Evolutionary conservation across 1,140 invertebrate species (phyloP).

Genomic region (Thaumatotibia leucotreta): DNA sequence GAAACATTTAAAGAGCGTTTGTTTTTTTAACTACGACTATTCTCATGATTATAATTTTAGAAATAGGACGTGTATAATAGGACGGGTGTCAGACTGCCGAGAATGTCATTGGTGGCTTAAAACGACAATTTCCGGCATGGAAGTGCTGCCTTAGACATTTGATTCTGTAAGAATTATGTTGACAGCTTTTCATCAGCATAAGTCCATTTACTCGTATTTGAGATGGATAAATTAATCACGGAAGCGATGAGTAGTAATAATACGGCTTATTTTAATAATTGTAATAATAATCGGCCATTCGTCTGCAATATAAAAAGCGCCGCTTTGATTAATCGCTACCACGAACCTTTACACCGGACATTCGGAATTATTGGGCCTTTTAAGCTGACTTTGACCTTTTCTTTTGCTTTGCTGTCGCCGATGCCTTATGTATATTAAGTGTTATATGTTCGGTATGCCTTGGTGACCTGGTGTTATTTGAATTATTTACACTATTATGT

Average conservation of each 20-base stretch:
- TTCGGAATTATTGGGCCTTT: slow-evolving; percentile 48
- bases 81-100: no score
- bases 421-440: slow-evolving; percentile 49
- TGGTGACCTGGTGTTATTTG: not conserved
- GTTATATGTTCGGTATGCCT: slow-evolving; percentile 23
- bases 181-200: not conserved
- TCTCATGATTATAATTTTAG: no score
- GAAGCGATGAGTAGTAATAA: slow-evolving; percentile 6
- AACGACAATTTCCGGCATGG: no score
- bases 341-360: slow-evolving; percentile 33
- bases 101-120: no score
- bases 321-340: slow-evolving; percentile 34
- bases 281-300: slow-evolving; percentile 1
- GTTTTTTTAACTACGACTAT: no score
- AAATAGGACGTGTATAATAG: no score
- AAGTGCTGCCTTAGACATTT: no score
- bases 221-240: not conserved
- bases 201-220: not conserved
- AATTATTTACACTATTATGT: not conserved
- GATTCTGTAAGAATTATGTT: no score
- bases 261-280: slow-evolving; percentile 10
- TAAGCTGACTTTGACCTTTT: slow-evolving; percentile 44
- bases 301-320: slow-evolving; percentile 18
- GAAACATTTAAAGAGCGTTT: no score
- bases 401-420: slow-evolving; percentile 50